Base-by-base conservation (phyloP, 2,113 vertebrate genomes). In the Halcyon malimbica region DNA sequence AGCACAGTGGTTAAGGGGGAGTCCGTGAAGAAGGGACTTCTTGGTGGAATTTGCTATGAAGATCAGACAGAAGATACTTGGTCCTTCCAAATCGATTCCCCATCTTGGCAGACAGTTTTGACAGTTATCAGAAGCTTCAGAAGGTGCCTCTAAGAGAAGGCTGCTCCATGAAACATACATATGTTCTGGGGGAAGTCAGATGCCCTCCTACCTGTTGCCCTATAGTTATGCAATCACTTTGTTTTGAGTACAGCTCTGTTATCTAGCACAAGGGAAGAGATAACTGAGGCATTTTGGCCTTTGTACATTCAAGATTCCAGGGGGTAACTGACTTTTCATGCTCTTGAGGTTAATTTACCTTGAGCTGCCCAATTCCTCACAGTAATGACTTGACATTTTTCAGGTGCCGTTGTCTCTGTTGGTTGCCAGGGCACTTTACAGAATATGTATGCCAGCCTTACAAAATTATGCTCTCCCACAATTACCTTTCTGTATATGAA, bases 321-420 rank as follows among this genome's bases (percentile, higher is more conserved):
- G 63, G 85, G 77, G 35, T 94, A 83, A 65, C 80, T 91, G 83
- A 79, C 59, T 93, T 91, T 12, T 94, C 53, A 31, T 82, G 56
- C 60, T 95, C 28, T 33, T 78, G 51, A 73, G 73, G 77, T 89
- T 89, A 71, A 92, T 91, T 91, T 94, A 71, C 87, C 64, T 91
- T 23, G 3, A 1, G 19, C 68, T 94, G 85, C 44, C 70, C 90
- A 80, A 70, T 64, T 93, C 50, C 31, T 95, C 83, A 35, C 86
- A 79, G 80, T 96, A 96, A 85, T 95, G 92, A 96, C 95, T 95
- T 96, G 93, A 96, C 95, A 86, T 95, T 96, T 97, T 96, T 94
- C 89, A 95, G 70, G 82, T 94, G 70, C 57, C 75, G 95, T 92
- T 94, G 82, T 87, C 64, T 96, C 90, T 73, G 80, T 70, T 87